phyloP scores from a whole-genome alignment of 2,888 invertebrate species.

The Lasioglossum oenotherae region DNA sequence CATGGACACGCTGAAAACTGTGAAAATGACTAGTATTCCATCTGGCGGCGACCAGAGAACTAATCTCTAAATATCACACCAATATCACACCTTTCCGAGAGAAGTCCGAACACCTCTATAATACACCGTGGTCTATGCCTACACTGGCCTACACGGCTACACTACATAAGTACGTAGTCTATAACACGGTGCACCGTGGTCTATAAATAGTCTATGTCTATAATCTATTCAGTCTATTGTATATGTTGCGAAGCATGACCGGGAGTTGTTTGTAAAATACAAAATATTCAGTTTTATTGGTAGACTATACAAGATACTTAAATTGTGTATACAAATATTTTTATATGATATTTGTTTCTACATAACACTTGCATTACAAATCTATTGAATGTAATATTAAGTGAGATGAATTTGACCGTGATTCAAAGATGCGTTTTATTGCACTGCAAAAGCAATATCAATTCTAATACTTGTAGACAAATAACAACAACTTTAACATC shows the following conservation, averaged over 20 bases:
- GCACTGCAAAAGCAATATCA: constrained; percentile 32
- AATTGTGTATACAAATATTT: constrained; percentile 5
- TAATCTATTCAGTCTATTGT: not conserved
- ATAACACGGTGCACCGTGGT: too few species aligned
- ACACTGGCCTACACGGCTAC: too few species aligned
- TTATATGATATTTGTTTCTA: not conserved
- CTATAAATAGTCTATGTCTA: too few species aligned
- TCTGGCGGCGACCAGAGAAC: too few species aligned
- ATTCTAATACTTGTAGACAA: constrained; percentile 25
- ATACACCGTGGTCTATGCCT: too few species aligned
- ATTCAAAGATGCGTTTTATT: constrained; percentile 55
- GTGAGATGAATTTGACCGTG: constrained; percentile 60
- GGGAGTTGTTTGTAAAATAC: not conserved
- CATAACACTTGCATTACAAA: not conserved
- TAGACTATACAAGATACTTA: not conserved
- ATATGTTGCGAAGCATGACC: not conserved
- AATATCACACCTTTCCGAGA: too few species aligned
- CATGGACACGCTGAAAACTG: too few species aligned
- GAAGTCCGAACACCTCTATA: too few species aligned
- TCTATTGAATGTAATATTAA: constrained; percentile 20
- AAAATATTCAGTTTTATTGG: not conserved
- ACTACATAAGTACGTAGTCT: too few species aligned
- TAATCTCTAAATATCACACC: too few species aligned
- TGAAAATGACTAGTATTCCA: too few species aligned
- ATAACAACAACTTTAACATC: constrained; percentile 16